These are phyloP conservation scores for Andrena hattorfiana DNA, from an alignment of 2,888 invertebrate species.

Conservation along the genomic window DNA sequence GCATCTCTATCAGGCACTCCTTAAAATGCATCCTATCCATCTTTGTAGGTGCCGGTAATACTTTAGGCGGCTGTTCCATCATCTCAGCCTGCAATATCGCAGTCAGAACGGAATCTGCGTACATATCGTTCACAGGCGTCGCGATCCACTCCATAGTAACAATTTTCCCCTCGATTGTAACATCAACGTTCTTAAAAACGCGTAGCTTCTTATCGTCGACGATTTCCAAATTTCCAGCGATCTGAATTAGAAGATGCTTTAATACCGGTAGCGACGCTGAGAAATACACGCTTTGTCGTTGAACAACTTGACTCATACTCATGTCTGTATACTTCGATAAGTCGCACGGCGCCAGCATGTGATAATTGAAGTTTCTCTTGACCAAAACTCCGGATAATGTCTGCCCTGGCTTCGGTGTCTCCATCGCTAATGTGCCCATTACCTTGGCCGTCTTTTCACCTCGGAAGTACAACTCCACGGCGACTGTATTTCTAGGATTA, in stretches of 20 bases:
- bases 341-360: constrained; percentile 96
- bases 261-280: constrained; percentile 90
- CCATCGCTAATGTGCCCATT: constrained; percentile 96
- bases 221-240: constrained; percentile 91
- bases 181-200: constrained; percentile 93
- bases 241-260: constrained; percentile 91
- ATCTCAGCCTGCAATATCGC: constrained; percentile 94
- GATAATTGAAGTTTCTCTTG: constrained; percentile 99
- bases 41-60: constrained; percentile 88
- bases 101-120: constrained; percentile 97
- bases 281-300: constrained; percentile 96
- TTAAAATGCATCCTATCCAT: constrained; percentile 97
- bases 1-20: constrained; percentile 95
- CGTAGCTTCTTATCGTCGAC: constrained; percentile 91
- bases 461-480: constrained; percentile 96
- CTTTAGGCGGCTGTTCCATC: constrained; percentile 88
- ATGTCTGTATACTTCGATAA: constrained; percentile 98
- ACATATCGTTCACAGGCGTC: constrained; percentile 98
- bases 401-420: constrained; percentile 91
- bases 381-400: constrained; percentile 96
- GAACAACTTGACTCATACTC: constrained; percentile 96
- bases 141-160: constrained; percentile 98
- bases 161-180: constrained; percentile 92
- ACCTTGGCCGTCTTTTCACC: constrained; percentile 99
- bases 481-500: constrained; percentile 98